Evolutionary conservation across 2,888 invertebrate genomes (phyloP).

Genomic region (Digitonthophagus gazella): DNA sequence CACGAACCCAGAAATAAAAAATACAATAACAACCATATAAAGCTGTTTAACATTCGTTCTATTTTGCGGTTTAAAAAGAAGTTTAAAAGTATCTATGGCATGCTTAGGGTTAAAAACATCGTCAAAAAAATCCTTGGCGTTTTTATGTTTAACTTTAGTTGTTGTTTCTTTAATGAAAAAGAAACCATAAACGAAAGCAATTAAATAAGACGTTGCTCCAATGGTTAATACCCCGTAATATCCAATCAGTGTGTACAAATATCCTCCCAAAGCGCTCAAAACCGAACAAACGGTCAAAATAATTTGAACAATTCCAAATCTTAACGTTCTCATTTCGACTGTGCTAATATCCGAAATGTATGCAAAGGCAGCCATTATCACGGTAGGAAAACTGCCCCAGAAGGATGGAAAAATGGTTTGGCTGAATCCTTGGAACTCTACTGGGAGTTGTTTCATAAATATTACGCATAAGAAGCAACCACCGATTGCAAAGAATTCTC

Average conservation of each 20-base stretch:
- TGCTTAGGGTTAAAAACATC: slow-evolving; percentile 46
- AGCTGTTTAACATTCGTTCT: slow-evolving; percentile 41
- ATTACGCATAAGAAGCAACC: slow-evolving; percentile 57
- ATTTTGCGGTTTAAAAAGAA: slow-evolving; percentile 40
- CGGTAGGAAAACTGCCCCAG: slow-evolving; percentile 57
- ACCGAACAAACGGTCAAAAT: slow-evolving; percentile 35
- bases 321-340: slow-evolving; percentile 59
- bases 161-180: slow-evolving; percentile 43
- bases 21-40: slow-evolving; percentile 36
- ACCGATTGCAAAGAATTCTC: slow-evolving; percentile 50
- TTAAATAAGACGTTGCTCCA: slow-evolving; percentile 38
- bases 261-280: slow-evolving; percentile 40
- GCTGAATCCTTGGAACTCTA: slow-evolving; percentile 55
- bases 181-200: slow-evolving; percentile 43
- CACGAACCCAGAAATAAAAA: slow-evolving; percentile 27
- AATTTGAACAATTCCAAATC: slow-evolving; percentile 59
- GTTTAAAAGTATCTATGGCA: slow-evolving; percentile 43
- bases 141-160: slow-evolving; percentile 30
- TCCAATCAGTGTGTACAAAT: slow-evolving; percentile 41
- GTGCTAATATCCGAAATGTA: slow-evolving; percentile 53
- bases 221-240: slow-evolving; percentile 43
- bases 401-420: slow-evolving; percentile 58
- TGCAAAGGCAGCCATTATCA: slow-evolving; percentile 48
- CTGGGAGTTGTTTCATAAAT: slow-evolving; percentile 57
- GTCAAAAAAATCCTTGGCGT: slow-evolving; percentile 31